Base-by-base conservation (phyloP, 2,113 vertebrate genomes). In the Rattus rattus region DNA sequence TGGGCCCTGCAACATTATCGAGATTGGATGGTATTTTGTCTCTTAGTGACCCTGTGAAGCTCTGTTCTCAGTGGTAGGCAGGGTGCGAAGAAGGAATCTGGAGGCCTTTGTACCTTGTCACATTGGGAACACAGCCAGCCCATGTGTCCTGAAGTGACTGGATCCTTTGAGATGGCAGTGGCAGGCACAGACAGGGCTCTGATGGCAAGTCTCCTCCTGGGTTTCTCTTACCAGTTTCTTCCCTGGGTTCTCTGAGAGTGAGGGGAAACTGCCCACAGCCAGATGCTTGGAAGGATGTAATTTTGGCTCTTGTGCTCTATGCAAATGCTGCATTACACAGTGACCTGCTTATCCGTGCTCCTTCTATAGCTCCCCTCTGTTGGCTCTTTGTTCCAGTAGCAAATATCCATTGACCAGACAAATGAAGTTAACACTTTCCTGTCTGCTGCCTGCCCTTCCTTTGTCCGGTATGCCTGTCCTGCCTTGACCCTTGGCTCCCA, bases 331-430 rank as follows among this genome's bases (percentile, higher is more conserved):
- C 90, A 72, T 95, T 95, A 65, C 85, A 1, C 0, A 0, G 2
- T 88, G 90, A 67, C 93, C 95, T 13, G 69, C n/a, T 94, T 13
- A 16, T 36, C 63, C 28, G 0, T 30, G 80, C 65, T 72, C 85
- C 69, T 59, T 59, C 73, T 10, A 0, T 7, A 30, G 30, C 59
- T 39, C 65, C 12, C 47, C 30, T n/a, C 20, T 56, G 63, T 81
- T 94, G 83, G 85, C 88, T 94, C 65, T 91, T 84, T 81, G 39
- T 92, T 85, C 14, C 83, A 87, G 30, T 76, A 92, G 73, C 79
- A 90, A 79, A 33, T 95, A 65, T 43, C 91, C 83, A 91, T 39
- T 47, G 52, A 72, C 19, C 80, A 92, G 69, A 56, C 17, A 24
- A 69, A 52, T 65, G 77, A 83, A 16, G 28, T 91, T 84, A 94